These are phyloP conservation scores for Ahaetulla prasina DNA, from an alignment of 2,113 vertebrate species.

Conservation along the genomic window DNA sequence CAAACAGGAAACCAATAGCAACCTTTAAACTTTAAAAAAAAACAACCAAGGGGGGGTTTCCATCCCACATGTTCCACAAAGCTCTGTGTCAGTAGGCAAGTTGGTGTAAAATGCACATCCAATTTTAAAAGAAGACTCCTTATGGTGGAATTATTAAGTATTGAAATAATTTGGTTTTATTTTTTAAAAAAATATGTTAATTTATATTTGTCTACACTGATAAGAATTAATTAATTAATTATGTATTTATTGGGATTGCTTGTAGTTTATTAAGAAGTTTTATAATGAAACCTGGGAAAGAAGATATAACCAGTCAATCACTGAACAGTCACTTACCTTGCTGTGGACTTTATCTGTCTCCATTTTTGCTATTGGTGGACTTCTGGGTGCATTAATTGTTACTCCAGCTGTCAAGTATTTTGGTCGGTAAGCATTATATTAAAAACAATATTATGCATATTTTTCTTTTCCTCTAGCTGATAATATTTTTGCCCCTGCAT, in stretches of 20 bases:
- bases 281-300: conserved; percentile 85
- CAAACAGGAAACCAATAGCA: not conserved
- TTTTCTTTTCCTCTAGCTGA: not conserved
- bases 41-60: not conserved
- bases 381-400: conserved; percentile 79
- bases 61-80: not conserved
- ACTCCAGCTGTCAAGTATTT: conserved; percentile 77
- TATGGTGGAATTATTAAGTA: not conserved
- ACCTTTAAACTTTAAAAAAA: not conserved
- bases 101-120: not conserved
- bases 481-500: not conserved
- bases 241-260: conserved; percentile 26
- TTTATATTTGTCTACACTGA: not conserved
- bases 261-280: conserved; percentile 86
- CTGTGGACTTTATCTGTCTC: conserved; percentile 94
- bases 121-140: not conserved
- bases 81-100: not conserved
- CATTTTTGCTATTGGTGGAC: conserved; percentile 89
- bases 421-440: conserved; percentile 77
- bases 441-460: not conserved
- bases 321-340: conserved; percentile 69
- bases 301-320: conserved; percentile 66
- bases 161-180: not conserved
- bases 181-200: not conserved
- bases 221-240: no score